Base-by-base conservation (phyloP, 1,140 invertebrate genomes). In the Drosophila sulfurigaster region DNA sequence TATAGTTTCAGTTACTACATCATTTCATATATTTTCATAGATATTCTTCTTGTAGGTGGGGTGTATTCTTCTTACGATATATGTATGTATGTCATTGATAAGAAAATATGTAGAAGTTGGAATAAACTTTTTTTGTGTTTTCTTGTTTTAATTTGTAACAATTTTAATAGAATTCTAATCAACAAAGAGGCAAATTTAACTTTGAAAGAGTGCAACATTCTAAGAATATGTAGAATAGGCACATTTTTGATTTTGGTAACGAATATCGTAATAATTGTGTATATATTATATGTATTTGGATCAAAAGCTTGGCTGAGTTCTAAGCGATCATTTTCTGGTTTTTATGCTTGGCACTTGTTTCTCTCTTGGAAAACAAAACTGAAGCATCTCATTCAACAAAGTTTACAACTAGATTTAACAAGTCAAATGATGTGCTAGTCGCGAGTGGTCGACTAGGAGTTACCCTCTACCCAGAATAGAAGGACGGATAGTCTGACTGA, bases 131-230 rank as follows among this genome's bases (percentile, higher is more conserved):
- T 4, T 25, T 52, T 56, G 5, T 49, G 41, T 43, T 13, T 48
- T 25, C 20, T 25, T 25, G 20, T 25, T 51, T n/a, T 32, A 20
- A 62, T 58, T 16, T 30, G 20, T 48, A 45, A 67, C 28, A 16
- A 25, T 65, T 54, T 64, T 15, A 25, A 46, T 59, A 38, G 28
- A 58, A 20, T 10, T 66, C n/a, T 20, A 64, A 65, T 72, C 51
- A 79, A 90, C 73, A 74, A 60, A 65, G 35, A 80, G 73, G 69
- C 69, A 91, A 82, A 62, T 52, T 52, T 76, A 87, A 82, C 70
- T 79, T 80, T 82, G 59, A 86, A 82, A 60, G 65, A 63, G 87
- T 82, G 87, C 80, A 86, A 86, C 73, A 85, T 79, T 85, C 81
- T 75, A 66, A 32, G 45, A 71, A 72, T 45, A 64, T 57, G 8